Base-by-base conservation (phyloP, 2,797 vertebrate genomes). In the Oryzias dopingdopingensis region DNA sequence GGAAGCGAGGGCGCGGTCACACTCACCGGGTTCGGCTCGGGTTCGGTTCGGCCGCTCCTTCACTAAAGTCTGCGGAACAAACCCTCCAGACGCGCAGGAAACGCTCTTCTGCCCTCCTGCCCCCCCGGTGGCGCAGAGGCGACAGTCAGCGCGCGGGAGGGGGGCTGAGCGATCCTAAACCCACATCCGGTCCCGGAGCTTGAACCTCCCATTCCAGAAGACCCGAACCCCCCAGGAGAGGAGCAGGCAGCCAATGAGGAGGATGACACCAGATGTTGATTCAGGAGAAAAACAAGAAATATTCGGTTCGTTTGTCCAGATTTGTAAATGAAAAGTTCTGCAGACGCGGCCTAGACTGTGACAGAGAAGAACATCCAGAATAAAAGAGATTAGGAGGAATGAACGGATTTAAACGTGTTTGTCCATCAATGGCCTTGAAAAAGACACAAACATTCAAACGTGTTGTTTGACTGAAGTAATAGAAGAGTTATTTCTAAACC, bases 121-220 rank as follows among this genome's bases (percentile, higher is more conserved):
- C 46, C 66, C 4, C 26, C 49, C 77, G 67, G 67, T 54, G 42
- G 58, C 49, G 13, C 42, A 17, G 17, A 67, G 59, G 58, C 47
- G 42, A 37, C 45, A 26, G 40, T 20, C 17, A 20, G 26, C 26
- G 26, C 26, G 26, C 26, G 4, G n/a, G 7, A 50, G 65, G 64
- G 20, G 50, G 72, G 74, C 57, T 64, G 66, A 40, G 1, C 20
- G 60, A 67, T 47, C 14, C 65, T 56, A 77, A 80, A 57, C 79
- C 74, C 65, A 90, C 86, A 89, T 90, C 89, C 89, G 88, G 87
- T 84, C 68, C 62, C 58, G 41, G 65, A 82, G 62, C 56, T 75
- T 62, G 70, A 56, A 84, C 81, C 86, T 88, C 88, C 85, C 85
- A 89, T 85, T 86, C 77, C 78, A 42, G 53, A 73, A 72, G 69